These are phyloP conservation scores for Turritopsis rubra DNA, from an alignment of 30 jellyfish, hydroid and myxozoan species.

Conservation along the genomic window DNA sequence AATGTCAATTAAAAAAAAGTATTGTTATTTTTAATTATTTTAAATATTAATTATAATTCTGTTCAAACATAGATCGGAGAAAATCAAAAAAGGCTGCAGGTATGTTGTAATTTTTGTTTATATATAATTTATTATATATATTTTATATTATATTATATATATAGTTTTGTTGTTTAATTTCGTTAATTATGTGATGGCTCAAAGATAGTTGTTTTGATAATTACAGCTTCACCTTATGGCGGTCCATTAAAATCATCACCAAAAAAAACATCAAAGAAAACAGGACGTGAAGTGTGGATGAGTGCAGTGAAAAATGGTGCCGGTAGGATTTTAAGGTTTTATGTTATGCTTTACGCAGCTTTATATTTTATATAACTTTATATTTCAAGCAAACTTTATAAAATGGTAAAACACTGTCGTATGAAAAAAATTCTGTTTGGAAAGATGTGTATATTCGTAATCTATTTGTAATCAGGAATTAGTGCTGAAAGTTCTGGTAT, in stretches of 20 bases:
- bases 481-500: slow-evolving; percentile 82
- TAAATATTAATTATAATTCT: background rate
- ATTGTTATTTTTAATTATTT: background rate
- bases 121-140: too few species aligned
- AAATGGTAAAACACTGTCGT: too few species aligned
- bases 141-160: too few species aligned
- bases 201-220: background rate
- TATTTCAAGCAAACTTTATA: background rate
- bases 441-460: too few species aligned
- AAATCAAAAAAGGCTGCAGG: background rate
- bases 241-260: slow-evolving; percentile 20
- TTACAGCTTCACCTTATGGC: slow-evolving; percentile 34
- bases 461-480: slow-evolving; percentile 39
- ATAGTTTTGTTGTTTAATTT: background rate
- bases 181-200: background rate
- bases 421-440: too few species aligned
- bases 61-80: background rate
- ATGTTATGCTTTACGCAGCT: background rate
- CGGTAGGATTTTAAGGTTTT: slow-evolving; percentile 41
- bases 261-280: slow-evolving; percentile 22
- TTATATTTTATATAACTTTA: background rate
- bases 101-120: too few species aligned
- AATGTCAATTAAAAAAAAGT: background rate
- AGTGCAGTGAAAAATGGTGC: slow-evolving; percentile 78
- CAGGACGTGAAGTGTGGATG: slow-evolving; percentile 96